phyloP scores from a whole-genome alignment of 2,113 vertebrate genomes.

The Salvelinus fontinalis region DNA sequence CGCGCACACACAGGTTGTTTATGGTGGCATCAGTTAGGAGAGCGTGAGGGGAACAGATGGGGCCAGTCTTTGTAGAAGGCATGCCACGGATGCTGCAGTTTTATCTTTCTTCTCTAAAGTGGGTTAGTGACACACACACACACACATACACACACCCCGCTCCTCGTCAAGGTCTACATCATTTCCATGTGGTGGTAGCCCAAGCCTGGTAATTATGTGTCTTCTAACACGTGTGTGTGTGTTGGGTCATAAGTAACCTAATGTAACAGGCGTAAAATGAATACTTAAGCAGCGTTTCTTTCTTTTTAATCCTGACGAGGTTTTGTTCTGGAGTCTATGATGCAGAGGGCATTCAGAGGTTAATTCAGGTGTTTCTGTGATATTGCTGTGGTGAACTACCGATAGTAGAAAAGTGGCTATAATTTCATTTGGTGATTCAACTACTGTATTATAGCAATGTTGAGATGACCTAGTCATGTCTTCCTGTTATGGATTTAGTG shows the following conservation, averaged over 20 bases:
- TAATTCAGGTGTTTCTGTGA: too few relatives aligned
- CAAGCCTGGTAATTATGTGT: conserved; percentile 43
- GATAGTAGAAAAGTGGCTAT: too few relatives aligned
- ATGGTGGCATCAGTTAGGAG: conserved; percentile 15
- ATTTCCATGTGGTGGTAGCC: conserved; percentile 40
- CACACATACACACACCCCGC: not conserved
- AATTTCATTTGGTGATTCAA: too few relatives aligned
- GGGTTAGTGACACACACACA: conserved; percentile 44
- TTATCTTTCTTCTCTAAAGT: conserved; percentile 47
- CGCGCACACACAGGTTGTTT: not conserved
- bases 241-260: not conserved
- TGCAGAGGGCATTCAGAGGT: too few relatives aligned
- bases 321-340: too few relatives aligned
- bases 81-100: conserved; percentile 52
- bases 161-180: conserved; percentile 33
- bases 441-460: too few relatives aligned
- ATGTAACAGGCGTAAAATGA: too few relatives aligned
- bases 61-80: conserved; percentile 41
- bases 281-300: too few relatives aligned
- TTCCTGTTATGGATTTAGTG: too few relatives aligned
- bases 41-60: conserved; percentile 54
- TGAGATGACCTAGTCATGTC: too few relatives aligned
- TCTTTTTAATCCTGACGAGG: conserved; percentile 22
- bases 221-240: not conserved
- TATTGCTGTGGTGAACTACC: too few relatives aligned